Conservation (phyloP, 1,140 invertebrate species). For the Acarapis woodi region DNA sequence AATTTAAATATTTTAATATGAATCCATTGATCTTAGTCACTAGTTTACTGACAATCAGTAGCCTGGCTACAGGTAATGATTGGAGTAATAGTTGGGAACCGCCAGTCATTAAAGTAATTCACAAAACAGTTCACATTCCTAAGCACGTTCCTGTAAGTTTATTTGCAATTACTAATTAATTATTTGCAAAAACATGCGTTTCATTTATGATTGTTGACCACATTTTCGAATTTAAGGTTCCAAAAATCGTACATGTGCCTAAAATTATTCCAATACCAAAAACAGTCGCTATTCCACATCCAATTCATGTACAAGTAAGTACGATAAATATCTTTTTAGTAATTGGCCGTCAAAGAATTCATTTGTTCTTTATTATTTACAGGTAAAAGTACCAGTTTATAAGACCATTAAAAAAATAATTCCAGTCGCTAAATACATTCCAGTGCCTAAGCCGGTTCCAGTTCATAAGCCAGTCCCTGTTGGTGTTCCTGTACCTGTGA, state of each 20-base stretch:
- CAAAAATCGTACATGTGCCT: conserved; percentile 12
- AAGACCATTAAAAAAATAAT: conserved; percentile 14
- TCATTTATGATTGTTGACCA: no score
- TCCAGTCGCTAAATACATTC: conserved; percentile 14
- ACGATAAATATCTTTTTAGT: no score
- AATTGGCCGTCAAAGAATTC: no score
- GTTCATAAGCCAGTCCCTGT: conserved; percentile 14
- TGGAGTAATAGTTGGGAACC: no score
- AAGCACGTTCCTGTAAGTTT: conserved; percentile 12
- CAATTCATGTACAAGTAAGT: conserved; percentile 13
- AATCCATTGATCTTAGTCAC: no score
- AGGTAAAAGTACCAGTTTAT: conserved; percentile 14
- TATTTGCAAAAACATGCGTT: no score
- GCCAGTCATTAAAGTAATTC: conserved; percentile 13
- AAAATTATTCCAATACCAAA: conserved; percentile 13
- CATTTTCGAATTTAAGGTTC: no score
- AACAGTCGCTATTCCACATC: conserved; percentile 13
- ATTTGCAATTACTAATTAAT: no score
- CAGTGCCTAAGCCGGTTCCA: conserved; percentile 14
- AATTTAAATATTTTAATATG: no score
- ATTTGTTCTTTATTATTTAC: no score
- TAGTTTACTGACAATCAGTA: no score
- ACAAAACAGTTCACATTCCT: conserved; percentile 15
- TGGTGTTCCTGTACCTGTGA: conserved; percentile 14
- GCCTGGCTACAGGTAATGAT: no score